Percentiles rank a stretch among this genome's conserved stretches.
Conservation (phyloP, 2,113 vertebrate genomes). For the Arizona elegans region DNA sequence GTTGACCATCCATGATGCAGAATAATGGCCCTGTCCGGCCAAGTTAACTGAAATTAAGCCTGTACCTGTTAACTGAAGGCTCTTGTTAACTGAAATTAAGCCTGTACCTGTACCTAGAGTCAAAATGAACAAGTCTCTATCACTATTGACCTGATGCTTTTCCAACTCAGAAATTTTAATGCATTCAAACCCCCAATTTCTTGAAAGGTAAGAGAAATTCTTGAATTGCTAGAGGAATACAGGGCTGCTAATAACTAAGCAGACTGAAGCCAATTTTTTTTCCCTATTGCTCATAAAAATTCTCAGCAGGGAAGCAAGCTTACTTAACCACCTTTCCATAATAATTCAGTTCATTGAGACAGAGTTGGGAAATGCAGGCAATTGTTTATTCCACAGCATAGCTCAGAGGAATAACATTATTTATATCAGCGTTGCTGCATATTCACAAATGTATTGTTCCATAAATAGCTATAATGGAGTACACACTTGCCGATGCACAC, state of each 20-base stretch:
- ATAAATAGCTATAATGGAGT: neutral
- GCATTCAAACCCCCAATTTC: neutral
- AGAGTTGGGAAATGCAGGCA: constrained; percentile 45
- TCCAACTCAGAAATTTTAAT: neutral
- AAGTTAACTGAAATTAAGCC: neutral
- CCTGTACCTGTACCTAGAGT: neutral
- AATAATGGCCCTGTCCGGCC: neutral
- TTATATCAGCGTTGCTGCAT: constrained; percentile 25
- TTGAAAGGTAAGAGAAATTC: neutral
- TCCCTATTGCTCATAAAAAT: constrained; percentile 44
- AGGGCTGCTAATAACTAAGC: constrained; percentile 42
- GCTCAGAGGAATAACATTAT: constrained; percentile 28
- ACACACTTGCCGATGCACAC: neutral
- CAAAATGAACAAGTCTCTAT: neutral
- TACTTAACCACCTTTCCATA: constrained; percentile 50
- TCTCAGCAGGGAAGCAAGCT: constrained; percentile 45
- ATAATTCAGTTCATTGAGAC: constrained; percentile 50
- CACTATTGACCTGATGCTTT: neutral
- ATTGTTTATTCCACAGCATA: constrained; percentile 37
- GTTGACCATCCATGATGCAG: neutral
- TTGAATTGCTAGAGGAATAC: constrained; percentile 1
- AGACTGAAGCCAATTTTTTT: constrained; percentile 31
- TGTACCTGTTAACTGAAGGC: neutral
- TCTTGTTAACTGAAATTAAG: neutral
- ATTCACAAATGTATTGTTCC: constrained; percentile 56